phyloP scores from a whole-genome alignment of 2,797 vertebrate species.

The Crocidura indochinensis region DNA sequence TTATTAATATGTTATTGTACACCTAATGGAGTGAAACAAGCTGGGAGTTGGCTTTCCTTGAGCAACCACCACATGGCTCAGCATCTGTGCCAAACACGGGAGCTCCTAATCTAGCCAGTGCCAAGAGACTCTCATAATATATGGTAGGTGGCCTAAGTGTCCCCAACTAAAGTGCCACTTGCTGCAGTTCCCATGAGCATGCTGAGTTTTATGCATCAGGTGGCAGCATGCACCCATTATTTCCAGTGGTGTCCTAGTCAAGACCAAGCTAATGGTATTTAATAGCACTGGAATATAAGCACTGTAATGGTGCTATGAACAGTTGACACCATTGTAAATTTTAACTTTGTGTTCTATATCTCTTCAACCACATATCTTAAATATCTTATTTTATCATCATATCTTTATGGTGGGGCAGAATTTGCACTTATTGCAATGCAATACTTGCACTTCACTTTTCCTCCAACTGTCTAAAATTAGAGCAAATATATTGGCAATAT shows the following conservation, averaged over 20 bases:
- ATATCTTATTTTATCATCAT: conserved; percentile 89
- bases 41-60: conserved; percentile 87
- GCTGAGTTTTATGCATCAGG: conserved; percentile 71
- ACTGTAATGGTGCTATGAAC: conserved; percentile 89
- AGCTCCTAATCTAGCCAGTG: conserved; percentile 87
- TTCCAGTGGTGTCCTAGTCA: conserved; percentile 67
- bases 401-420: conserved; percentile 92
- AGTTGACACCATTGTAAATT: conserved; percentile 88
- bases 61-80: conserved; percentile 74
- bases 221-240: conserved; percentile 74
- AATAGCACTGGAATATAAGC: conserved; percentile 86
- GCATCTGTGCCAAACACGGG: conserved; percentile 85
- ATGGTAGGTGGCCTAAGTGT: conserved; percentile 74
- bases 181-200: conserved; percentile 18
- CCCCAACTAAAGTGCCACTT: conserved; percentile 72
- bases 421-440: conserved; percentile 94
- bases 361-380: conserved; percentile 89
- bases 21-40: conserved; percentile 88
- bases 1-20: conserved; percentile 94
- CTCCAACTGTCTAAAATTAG: conserved; percentile 90
- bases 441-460: conserved; percentile 97
- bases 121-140: conserved; percentile 86
- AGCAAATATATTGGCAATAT: conserved; percentile 87
- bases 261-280: conserved; percentile 74
- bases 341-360: conserved; percentile 88